Base-by-base conservation (phyloP, 2,888 invertebrate species). In the Ceriagrion tenellum region DNA sequence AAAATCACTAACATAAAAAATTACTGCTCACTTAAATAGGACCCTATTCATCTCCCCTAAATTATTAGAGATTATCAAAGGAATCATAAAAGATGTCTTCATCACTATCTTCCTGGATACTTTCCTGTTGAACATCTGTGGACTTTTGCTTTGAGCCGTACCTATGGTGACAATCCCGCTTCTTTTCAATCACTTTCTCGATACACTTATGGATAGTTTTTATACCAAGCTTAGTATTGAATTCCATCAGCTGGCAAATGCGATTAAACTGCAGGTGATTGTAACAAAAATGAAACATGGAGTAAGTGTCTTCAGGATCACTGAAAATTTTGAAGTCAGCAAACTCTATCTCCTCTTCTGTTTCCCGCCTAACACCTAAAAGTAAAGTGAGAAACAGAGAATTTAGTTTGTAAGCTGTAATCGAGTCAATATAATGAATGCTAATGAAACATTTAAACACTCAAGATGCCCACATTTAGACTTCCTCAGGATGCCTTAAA, bases 281-380 rank as follows among this genome's bases (percentile, higher is more conserved):
- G 96, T 97, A 97, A 74, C 96, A 96, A 96, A 97, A 97, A 96
- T 97, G 97, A 96, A 97, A 97, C n/a, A 97, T 97, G 16, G 97
- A 97, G 96, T 97, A 97, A 2, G 97, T 96, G 13, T 96, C 96
- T 13, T 96, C 96, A 0, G 96, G 96, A 95, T 97, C 97, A 95
- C 97, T 97, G 96, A 97, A 97, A 16, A 97, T 96, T 88, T 96
- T 96, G 96, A 97, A 97, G 95, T 97, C 96, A 3, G 96, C 97
- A 96, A 97, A 97, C 6, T 96, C 96, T 30, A 96, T 96, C 95
- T 97, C 97, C 95, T 97, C 97, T 90, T 96, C 96, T 0, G 97
- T 97, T 89, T 96, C 96, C 93, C 97, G 96, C 91, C 96, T 96
- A 13, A 97, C 96, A 89, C 97, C 97, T 97, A 96, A n/a, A 96